These are phyloP conservation scores for Colostygia pectinataria DNA, from an alignment of 2,888 invertebrate species.

Conservation along the genomic window DNA sequence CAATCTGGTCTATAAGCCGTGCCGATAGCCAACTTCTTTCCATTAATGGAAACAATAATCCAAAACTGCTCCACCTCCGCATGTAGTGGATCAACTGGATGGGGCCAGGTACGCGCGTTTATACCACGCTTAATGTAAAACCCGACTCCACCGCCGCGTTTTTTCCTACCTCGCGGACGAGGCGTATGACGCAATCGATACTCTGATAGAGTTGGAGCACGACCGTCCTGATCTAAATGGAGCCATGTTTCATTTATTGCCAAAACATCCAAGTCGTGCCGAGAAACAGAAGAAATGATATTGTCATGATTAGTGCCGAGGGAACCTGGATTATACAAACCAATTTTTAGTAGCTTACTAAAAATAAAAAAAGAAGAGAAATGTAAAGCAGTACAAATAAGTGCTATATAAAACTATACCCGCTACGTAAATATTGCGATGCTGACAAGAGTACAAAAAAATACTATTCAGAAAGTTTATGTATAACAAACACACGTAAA, in stretches of 20 bases:
- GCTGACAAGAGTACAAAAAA: too few relatives aligned
- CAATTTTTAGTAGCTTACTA: conserved; percentile 16
- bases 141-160: conserved; percentile 30
- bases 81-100: conserved; percentile 6
- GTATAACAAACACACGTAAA: neutral
- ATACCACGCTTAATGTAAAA: conserved; percentile 25
- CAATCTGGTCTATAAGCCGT: conserved; percentile 23
- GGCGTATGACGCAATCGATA: conserved; percentile 28
- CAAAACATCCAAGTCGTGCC: conserved; percentile 20
- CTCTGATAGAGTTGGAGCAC: conserved; percentile 21
- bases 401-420: neutral
- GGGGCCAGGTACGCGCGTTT: neutral
- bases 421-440: neutral
- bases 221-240: conserved; percentile 20
- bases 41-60: neutral
- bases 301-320: conserved; percentile 28
- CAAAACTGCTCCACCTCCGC: conserved; percentile 22
- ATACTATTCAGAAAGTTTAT: too few relatives aligned
- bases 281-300: conserved; percentile 9
- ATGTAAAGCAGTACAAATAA: too few relatives aligned
- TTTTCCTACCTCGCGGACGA: conserved; percentile 4
- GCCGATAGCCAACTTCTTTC: neutral
- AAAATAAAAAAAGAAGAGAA: neutral
- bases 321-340: conserved; percentile 30
- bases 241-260: conserved; percentile 38